phyloP scores from a whole-genome alignment of 2,888 invertebrate species.

The Sympetrum striolatum region DNA sequence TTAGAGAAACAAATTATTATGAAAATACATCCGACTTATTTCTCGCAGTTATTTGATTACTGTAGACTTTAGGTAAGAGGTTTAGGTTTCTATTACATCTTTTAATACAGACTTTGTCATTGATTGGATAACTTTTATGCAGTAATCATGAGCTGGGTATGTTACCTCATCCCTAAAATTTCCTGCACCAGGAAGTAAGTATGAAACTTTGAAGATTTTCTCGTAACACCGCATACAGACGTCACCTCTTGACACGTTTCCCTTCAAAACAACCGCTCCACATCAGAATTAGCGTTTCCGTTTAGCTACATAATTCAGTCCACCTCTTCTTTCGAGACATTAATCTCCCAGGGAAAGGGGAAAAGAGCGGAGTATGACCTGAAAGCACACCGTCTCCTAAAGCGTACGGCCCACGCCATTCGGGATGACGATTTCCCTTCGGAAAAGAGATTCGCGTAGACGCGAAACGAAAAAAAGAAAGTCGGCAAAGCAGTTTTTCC shows the following conservation, averaged over 20 bases:
- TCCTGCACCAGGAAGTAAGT: too few relatives aligned
- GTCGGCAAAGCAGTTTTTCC: not conserved
- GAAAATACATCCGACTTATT: too few relatives aligned
- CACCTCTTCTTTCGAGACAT: not conserved
- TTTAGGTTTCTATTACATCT: too few relatives aligned
- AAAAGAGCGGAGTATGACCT: not conserved
- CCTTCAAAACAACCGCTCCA: not conserved
- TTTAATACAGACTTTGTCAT: too few relatives aligned
- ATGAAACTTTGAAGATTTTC: too few relatives aligned
- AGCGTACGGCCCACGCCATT: not conserved
- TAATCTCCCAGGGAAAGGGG: not conserved
- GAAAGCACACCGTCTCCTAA: not conserved
- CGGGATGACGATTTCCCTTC: not conserved
- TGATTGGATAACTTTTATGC: too few relatives aligned
- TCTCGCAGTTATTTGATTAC: too few relatives aligned
- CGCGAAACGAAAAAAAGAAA: not conserved
- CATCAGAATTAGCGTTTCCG: not conserved
- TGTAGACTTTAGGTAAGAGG: fast-evolving
- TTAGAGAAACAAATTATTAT: too few relatives aligned
- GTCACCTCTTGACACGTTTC: not conserved
- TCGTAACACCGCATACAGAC: too few relatives aligned
- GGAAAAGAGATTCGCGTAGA: not conserved
- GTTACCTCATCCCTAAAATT: too few relatives aligned
- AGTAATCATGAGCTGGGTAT: too few relatives aligned
- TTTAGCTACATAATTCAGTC: not conserved